These are phyloP conservation scores for Hippolais icterina DNA, from an alignment of 2,113 vertebrate genomes.

Conservation along the genomic window DNA sequence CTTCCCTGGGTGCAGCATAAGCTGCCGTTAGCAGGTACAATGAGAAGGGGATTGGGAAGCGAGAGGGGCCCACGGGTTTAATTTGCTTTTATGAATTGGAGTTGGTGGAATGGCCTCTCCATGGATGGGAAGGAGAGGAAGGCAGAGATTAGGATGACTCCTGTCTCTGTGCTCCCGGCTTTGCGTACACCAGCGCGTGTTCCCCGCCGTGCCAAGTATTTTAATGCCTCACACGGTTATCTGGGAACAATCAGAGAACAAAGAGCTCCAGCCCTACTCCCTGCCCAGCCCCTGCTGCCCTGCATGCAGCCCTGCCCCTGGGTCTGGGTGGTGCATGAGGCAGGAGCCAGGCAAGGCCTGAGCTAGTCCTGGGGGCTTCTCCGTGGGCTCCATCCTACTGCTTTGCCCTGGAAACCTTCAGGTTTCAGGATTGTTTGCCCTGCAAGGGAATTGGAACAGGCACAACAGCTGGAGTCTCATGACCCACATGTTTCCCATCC, in stretches of 20 bases:
- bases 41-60: background rate
- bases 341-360: background rate
- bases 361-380: background rate
- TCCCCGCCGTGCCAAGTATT: background rate
- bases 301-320: background rate
- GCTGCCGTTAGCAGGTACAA: background rate
- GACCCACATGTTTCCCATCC: background rate
- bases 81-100: background rate
- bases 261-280: background rate
- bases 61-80: accelerated
- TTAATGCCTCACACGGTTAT: background rate
- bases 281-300: background rate
- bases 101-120: background rate
- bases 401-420: background rate
- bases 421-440: background rate
- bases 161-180: accelerated
- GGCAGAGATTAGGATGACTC: background rate
- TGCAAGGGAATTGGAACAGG: background rate
- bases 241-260: constrained; percentile 1
- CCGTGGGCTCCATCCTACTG: background rate
- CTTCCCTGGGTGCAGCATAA: background rate
- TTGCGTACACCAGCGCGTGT: accelerated
- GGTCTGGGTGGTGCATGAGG: background rate
- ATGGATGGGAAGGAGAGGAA: accelerated
- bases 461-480: background rate